Conservation (phyloP, 2,113 vertebrate genomes). For the Epinephelus moara region DNA sequence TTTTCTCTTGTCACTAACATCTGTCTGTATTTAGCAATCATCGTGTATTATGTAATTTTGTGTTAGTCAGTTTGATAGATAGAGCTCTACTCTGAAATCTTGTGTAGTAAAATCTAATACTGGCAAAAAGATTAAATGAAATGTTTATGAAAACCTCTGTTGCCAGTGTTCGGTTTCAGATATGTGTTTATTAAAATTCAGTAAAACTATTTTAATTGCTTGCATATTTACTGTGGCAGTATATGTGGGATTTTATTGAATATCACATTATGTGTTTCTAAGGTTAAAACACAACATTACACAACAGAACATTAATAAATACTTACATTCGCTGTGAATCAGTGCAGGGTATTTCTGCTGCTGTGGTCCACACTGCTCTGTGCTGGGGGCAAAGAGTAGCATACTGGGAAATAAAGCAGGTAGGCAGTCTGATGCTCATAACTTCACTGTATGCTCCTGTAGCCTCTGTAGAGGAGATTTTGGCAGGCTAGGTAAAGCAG, state of each 20-base stretch:
- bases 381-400: slow-evolving; percentile 22
- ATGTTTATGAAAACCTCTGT: not conserved
- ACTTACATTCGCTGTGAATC: not conserved
- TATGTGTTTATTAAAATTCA: not conserved
- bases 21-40: not conserved
- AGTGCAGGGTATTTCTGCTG: not conserved
- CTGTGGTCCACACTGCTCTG: not conserved
- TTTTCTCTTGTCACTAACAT: not conserved
- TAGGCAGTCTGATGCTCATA: slow-evolving; percentile 14
- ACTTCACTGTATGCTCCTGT: slow-evolving; percentile 6
- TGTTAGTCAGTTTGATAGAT: not conserved
- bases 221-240: not conserved
- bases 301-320: slow-evolving; percentile 2
- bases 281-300: not conserved
- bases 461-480: slow-evolving; percentile 16
- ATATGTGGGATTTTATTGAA: not conserved
- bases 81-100: not conserved
- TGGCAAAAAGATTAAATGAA: not conserved
- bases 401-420: slow-evolving; percentile 43
- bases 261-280: not conserved
- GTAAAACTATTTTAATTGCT: not conserved
- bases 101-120: not conserved
- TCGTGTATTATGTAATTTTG: not conserved
- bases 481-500: slow-evolving; percentile 32
- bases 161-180: not conserved